Conservation (phyloP, 2,797 vertebrate species). For the Coreius guichenoti region DNA sequence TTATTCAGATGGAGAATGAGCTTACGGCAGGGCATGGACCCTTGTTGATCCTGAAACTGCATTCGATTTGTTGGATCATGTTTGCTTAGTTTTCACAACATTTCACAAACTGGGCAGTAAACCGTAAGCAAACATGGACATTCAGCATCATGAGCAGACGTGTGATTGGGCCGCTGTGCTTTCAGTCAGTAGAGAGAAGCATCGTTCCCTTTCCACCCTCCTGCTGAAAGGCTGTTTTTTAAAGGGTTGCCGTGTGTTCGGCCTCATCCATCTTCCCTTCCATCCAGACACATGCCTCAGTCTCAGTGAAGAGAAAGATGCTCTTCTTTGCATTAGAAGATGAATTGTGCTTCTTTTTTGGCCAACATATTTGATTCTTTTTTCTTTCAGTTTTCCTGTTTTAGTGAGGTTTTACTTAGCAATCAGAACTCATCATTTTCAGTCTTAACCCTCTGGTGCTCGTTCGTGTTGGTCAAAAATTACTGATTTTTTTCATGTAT, state of each 20-base stretch:
- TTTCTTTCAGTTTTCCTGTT: no score
- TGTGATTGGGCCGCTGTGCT: background rate
- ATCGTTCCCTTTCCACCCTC: background rate
- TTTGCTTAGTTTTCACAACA: background rate
- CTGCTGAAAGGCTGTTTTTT: background rate
- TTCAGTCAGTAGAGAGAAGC: background rate
- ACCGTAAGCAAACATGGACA: no score
- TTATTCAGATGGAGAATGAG: background rate
- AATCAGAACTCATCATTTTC: no score
- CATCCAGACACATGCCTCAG: background rate
- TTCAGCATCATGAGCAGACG: background rate
- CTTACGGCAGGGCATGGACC: background rate
- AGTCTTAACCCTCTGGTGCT: no score
- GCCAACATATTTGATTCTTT: no score
- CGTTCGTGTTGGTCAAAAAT: no score
- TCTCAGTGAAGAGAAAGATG: background rate
- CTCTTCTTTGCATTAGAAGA: background rate
- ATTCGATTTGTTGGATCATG: background rate
- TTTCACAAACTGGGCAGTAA: background rate
- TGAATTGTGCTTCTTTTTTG: no score
- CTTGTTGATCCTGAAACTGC: constrained; percentile 16
- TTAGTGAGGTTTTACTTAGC: no score
- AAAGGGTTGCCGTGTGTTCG: background rate
- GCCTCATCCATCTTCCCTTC: constrained; percentile 17
- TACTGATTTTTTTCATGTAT: no score